These are phyloP conservation scores for Microtus oregoni DNA, from an alignment of 2,113 vertebrate species.

Conservation along the genomic window DNA sequence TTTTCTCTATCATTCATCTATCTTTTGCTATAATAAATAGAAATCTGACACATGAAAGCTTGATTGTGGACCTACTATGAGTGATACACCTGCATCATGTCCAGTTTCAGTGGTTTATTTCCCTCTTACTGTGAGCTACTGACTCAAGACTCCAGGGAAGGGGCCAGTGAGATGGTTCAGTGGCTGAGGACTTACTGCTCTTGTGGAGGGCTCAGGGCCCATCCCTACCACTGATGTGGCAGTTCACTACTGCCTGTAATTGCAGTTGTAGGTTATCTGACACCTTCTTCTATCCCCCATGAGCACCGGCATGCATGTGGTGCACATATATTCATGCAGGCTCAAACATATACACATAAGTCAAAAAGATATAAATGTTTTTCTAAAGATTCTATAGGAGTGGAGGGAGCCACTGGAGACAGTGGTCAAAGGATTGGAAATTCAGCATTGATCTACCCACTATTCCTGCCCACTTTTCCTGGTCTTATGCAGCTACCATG, in stretches of 20 bases:
- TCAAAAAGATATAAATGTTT: neutral
- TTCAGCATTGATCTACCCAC: neutral
- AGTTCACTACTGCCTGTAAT: neutral
- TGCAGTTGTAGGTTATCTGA: neutral
- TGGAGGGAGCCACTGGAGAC: neutral
- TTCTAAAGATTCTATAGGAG: neutral
- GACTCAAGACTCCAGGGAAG: neutral
- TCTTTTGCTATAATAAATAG: neutral
- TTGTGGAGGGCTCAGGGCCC: too few species aligned
- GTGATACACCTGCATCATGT: neutral
- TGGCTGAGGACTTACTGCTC: neutral
- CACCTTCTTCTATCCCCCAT: neutral
- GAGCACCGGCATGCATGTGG: too few species aligned
- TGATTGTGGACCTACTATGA: neutral
- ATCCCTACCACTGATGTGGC: neutral
- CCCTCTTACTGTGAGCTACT: neutral
- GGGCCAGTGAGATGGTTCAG: neutral
- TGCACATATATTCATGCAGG: neutral
- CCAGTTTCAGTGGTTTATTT: neutral
- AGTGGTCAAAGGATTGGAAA: neutral
- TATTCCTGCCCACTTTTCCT: neutral
- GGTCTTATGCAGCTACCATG: constrained; percentile 29
- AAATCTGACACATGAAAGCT: neutral
- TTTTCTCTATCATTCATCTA: neutral
- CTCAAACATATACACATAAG: neutral